Percentiles rank a stretch among this genome's conserved stretches.
These are phyloP conservation scores for Naso thynnoides DNA, from an alignment of 2,797 vertebrate genomes.

Conservation along the genomic window DNA sequence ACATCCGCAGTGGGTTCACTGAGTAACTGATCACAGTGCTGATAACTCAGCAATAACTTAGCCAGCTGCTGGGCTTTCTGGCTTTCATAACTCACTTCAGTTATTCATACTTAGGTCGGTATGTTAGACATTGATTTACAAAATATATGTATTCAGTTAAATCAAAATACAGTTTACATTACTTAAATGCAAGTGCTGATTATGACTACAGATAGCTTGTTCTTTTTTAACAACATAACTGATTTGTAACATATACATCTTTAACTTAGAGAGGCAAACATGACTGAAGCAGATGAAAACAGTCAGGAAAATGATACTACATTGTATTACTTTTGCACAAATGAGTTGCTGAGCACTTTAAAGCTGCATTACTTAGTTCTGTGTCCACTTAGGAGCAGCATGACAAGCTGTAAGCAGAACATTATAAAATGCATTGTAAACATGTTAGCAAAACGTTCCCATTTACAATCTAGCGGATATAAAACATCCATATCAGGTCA, in stretches of 20 bases:
- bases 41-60: constrained; percentile 22
- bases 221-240: neutral
- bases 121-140: neutral
- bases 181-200: neutral
- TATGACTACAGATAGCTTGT: too few relatives aligned
- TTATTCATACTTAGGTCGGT: neutral
- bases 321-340: neutral
- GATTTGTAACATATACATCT: neutral
- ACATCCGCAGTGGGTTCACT: neutral
- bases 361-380: neutral
- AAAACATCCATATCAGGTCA: too few relatives aligned
- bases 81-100: constrained; percentile 1
- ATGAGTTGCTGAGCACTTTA: neutral
- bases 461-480: neutral
- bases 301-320: neutral
- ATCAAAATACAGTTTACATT: neutral
- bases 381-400: neutral
- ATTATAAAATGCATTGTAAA: too few relatives aligned
- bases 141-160: too few relatives aligned
- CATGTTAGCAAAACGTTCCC: neutral
- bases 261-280: neutral
- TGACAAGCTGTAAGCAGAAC: neutral
- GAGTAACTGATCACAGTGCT: constrained; percentile 7
- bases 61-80: neutral
- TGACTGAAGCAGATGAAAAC: neutral